Evolutionary conservation across 2,888 invertebrate genomes (phyloP).

Genomic region (Lasiommata megera): DNA sequence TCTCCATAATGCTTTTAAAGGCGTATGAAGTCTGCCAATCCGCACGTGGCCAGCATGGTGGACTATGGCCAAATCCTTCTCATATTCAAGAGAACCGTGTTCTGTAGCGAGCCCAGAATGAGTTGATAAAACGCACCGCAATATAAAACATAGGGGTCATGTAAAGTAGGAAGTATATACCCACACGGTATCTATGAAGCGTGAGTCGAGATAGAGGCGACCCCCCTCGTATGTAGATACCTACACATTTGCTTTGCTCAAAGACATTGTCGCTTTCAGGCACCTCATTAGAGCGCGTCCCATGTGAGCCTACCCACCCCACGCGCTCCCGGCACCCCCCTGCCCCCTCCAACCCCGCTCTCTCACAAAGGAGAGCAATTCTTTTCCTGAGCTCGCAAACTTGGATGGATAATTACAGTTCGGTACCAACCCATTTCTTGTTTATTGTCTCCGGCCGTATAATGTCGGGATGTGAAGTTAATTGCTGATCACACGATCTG

Average conservation of each 20-base stretch:
- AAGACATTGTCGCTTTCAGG: conserved; percentile 82
- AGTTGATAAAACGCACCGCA: not conserved
- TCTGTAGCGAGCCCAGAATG: too few species aligned
- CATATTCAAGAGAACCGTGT: too few species aligned
- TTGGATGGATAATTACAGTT: conserved; percentile 77
- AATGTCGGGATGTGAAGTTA: not conserved
- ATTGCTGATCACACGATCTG: not conserved
- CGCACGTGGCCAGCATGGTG: too few species aligned
- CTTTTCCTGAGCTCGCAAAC: conserved; percentile 77
- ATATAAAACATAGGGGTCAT: not conserved
- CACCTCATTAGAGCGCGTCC: conserved; percentile 81
- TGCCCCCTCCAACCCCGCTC: conserved; percentile 42
- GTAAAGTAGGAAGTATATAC: conserved; percentile 23
- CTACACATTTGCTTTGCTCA: conserved; percentile 80
- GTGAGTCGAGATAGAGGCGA: conserved; percentile 49
- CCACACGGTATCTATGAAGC: conserved; percentile 38
- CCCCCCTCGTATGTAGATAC: conserved; percentile 74
- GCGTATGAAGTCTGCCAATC: too few species aligned
- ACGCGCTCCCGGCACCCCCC: conserved; percentile 20
- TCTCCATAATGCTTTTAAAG: too few species aligned
- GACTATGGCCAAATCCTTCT: too few species aligned
- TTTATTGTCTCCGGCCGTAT: conserved; percentile 19
- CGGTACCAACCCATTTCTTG: conserved; percentile 57
- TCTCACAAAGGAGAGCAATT: conserved; percentile 66
- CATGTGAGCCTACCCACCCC: conserved; percentile 74